Evolutionary conservation across 1,140 invertebrate species (phyloP).

Genomic region (Cotesia typhae): DNA sequence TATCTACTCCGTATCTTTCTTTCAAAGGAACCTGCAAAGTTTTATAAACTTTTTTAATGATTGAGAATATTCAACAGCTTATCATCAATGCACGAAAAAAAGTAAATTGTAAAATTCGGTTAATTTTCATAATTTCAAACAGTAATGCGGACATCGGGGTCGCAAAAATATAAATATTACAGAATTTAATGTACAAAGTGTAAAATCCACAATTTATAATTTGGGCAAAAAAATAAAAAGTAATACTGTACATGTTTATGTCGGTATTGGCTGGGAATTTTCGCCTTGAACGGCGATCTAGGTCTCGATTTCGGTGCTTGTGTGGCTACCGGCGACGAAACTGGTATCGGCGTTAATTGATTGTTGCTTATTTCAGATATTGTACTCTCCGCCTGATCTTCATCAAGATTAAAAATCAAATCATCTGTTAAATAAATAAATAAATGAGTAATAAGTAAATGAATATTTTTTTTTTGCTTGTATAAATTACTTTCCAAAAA

Average conservation of each 20-base stretch:
- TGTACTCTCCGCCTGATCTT: slow-evolving; percentile 65
- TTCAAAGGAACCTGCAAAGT: slow-evolving; percentile 68
- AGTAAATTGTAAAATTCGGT: no score
- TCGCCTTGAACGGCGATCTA: slow-evolving; percentile 55
- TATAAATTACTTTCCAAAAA: no score
- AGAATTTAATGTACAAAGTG: no score
- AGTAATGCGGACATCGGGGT: no score
- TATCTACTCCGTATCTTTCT: slow-evolving; percentile 81
- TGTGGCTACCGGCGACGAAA: slow-evolving; percentile 39
- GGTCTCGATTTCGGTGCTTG: slow-evolving; percentile 49
- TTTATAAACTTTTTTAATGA: no score
- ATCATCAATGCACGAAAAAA: no score
- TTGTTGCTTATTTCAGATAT: slow-evolving; percentile 21
- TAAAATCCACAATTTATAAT: no score
- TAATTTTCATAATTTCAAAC: no score
- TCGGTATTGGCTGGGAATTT: slow-evolving; percentile 46
- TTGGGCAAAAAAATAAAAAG: background rate
- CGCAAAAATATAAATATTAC: no score
- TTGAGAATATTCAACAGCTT: no score
- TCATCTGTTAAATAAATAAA: slow-evolving; percentile 51
- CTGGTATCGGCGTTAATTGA: slow-evolving; percentile 30
- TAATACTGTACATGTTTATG: slow-evolving; percentile 57
- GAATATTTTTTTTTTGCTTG: background rate
- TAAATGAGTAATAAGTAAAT: slow-evolving; percentile 16
- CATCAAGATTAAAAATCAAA: slow-evolving; percentile 78